phyloP scores from a whole-genome alignment of 2,888 invertebrate species.

The Zaprionus obscuricornis region DNA sequence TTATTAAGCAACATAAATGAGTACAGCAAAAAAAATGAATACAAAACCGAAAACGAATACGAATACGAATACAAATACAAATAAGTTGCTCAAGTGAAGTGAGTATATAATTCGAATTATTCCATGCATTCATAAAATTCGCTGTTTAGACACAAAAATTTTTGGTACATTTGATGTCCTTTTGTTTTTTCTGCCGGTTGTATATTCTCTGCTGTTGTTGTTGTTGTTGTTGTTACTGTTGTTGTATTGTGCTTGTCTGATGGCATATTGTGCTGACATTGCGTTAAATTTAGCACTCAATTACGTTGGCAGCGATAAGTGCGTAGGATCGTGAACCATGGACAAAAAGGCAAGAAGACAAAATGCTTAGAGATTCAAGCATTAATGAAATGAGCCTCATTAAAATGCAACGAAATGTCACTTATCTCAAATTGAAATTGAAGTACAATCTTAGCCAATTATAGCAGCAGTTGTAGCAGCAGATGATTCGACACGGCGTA shows the following conservation, averaged over 20 bases:
- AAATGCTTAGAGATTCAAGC: constrained; percentile 2
- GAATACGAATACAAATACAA: too few species aligned
- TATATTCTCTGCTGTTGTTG: too few species aligned
- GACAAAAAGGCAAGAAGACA: constrained; percentile 9
- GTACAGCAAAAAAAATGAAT: too few species aligned
- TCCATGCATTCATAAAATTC: constrained; percentile 76
- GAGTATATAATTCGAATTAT: too few species aligned
- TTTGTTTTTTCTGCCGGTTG: constrained; percentile 15
- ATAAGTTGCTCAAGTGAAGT: too few species aligned
- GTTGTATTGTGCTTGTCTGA: constrained; percentile 8
- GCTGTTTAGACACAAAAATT: constrained; percentile 64
- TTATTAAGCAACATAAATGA: too few species aligned
- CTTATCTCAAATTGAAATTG: constrained; percentile 76
- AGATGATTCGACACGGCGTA: constrained; percentile 58
- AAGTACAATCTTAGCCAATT: constrained; percentile 64
- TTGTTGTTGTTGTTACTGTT: neutral
- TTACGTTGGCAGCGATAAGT: constrained; percentile 63
- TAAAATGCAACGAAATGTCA: constrained; percentile 79
- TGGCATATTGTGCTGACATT: constrained; percentile 54
- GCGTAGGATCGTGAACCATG: constrained; percentile 32
- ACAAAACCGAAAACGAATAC: neutral
- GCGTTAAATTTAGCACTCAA: constrained; percentile 71
- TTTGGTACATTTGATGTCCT: constrained; percentile 41
- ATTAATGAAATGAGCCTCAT: constrained; percentile 71
- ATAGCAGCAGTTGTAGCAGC: constrained; percentile 32